A percentile compares a stretch with the other conserved stretches of the same genome.
Evolutionary conservation across 2,797 vertebrate genomes (phyloP).

Genomic region (Lacerta bilineata): DNA sequence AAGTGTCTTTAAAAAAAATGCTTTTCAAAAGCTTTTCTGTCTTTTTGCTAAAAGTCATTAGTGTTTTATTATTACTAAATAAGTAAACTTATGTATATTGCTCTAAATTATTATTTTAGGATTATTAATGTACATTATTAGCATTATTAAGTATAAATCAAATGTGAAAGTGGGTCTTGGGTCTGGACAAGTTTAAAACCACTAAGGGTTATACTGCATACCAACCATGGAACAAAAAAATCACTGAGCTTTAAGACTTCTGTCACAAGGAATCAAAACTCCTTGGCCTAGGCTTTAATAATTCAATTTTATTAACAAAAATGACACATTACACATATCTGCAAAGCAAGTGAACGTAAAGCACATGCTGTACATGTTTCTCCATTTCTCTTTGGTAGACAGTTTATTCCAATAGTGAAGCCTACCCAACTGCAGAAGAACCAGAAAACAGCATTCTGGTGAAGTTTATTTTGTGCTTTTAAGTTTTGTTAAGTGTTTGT

Average conservation of each 20-base stretch:
- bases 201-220: too few species aligned
- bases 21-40: too few species aligned
- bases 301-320: neutral
- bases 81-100: too few species aligned
- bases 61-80: too few species aligned
- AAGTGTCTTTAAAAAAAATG: too few species aligned
- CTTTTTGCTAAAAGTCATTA: too few species aligned
- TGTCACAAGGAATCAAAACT: neutral
- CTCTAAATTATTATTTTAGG: too few species aligned
- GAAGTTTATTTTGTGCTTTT: neutral
- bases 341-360: neutral
- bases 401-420: neutral
- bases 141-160: too few species aligned
- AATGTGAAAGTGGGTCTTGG: too few species aligned
- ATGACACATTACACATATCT: neutral
- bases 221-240: neutral
- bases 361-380: neutral
- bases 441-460: neutral
- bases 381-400: neutral
- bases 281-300: neutral
- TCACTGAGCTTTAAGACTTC: neutral
- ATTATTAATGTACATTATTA: too few species aligned
- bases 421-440: neutral
- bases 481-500: neutral
- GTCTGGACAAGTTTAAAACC: too few species aligned